Evolutionary conservation across 2,888 invertebrate genomes (phyloP).

Genomic region (Diaphora mendica): DNA sequence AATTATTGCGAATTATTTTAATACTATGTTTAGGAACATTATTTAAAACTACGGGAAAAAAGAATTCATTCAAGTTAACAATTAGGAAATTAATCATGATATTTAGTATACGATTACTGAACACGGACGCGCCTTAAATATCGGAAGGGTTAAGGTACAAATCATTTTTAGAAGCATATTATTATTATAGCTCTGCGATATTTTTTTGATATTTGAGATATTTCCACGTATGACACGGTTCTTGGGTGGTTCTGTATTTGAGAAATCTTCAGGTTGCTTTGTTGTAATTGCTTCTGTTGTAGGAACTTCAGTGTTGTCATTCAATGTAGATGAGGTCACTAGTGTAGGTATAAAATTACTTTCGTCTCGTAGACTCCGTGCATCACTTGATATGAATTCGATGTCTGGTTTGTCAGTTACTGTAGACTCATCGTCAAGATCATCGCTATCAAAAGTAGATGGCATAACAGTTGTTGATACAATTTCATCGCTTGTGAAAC

Average conservation of each 20-base stretch:
- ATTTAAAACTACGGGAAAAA: background rate
- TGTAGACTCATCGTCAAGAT: background rate
- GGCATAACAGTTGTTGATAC: constrained; percentile 3
- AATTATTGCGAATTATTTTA: background rate
- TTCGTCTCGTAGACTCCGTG: background rate
- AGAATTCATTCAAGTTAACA: background rate
- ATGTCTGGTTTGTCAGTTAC: constrained; percentile 11
- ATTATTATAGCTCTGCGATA: background rate
- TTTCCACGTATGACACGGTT: constrained; percentile 21
- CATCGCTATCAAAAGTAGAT: background rate
- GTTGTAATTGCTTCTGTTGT: constrained; percentile 3
- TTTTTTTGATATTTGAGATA: constrained; percentile 12
- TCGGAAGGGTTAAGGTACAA: constrained; percentile 18
- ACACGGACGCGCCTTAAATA: constrained; percentile 11
- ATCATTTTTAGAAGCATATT: constrained; percentile 17
- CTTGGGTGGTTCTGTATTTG: constrained; percentile 13
- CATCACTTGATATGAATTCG: constrained; percentile 4
- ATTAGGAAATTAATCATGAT: background rate
- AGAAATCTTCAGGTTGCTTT: background rate
- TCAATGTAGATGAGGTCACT: constrained; percentile 5
- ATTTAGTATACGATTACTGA: background rate
- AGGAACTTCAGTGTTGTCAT: background rate
- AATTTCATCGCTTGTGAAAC: background rate
- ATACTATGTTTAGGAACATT: constrained; percentile 2
- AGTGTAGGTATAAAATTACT: constrained; percentile 8